Conservation (phyloP, 1,140 invertebrate species). For the Anastrepha ludens region DNA sequence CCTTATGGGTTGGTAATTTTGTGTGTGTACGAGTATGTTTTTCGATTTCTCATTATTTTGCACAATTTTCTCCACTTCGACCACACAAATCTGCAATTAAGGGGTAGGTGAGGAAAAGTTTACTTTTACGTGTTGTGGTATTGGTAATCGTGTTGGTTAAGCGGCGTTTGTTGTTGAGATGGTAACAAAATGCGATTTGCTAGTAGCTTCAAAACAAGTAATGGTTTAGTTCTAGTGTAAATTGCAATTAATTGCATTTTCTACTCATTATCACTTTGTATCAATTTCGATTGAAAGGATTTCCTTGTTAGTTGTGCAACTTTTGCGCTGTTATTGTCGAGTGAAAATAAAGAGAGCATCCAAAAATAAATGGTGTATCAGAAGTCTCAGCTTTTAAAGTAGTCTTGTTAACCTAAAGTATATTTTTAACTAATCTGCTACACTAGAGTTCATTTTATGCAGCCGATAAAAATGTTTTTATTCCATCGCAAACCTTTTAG, state of each 20-base stretch:
- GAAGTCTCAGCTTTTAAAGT: not conserved
- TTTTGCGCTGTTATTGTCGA: not conserved
- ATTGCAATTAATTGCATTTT: slow-evolving; percentile 37
- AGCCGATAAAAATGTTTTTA: no score
- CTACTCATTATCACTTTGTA: not conserved
- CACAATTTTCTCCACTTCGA: not conserved
- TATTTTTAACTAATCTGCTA: no score
- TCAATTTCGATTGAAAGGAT: not conserved
- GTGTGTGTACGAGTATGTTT: not conserved
- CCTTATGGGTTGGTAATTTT: not conserved
- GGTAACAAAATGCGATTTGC: not conserved
- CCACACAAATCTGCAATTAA: slow-evolving; percentile 12
- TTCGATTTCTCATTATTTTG: not conserved
- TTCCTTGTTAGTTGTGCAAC: not conserved
- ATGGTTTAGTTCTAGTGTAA: not conserved
- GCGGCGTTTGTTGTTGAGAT: not conserved
- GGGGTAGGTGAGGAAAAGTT: not conserved
- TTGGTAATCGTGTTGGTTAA: not conserved
- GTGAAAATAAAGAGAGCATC: not conserved
- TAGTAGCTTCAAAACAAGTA: not conserved
- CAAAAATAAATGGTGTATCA: not conserved
- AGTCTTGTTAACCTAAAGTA: no score
- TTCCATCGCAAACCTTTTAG: no score
- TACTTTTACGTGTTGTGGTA: slow-evolving; percentile 5
- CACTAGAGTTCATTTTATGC: no score